A percentile compares a stretch with the other conserved stretches of the same genome.
These are phyloP conservation scores for Strongylocentrotus purpuratus DNA, from an alignment of 35 echinoderm and acorn worm genomes.

Conservation along the genomic window DNA sequence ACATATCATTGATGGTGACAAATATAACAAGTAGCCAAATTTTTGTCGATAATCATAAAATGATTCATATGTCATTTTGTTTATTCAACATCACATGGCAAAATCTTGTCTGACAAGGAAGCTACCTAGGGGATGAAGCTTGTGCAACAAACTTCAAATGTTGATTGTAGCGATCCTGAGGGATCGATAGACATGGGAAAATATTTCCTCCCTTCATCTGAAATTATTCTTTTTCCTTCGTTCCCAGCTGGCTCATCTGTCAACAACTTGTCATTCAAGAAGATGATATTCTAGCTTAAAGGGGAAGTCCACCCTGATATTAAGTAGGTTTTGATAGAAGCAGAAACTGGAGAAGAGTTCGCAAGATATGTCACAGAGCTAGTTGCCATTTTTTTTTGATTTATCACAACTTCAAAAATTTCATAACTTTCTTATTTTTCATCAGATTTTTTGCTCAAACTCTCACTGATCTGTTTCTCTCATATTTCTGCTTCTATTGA, in stretches of 20 bases:
- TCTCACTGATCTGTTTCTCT: too few species aligned
- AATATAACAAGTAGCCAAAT: too few species aligned
- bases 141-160: neutral
- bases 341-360: too few species aligned
- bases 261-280: neutral
- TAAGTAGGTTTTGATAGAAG: too few species aligned
- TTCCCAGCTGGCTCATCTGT: neutral
- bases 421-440: too few species aligned
- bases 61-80: neutral
- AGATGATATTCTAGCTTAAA: neutral
- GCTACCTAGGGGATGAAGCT: neutral
- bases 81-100: neutral
- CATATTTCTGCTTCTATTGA: too few species aligned
- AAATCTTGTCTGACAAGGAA: neutral
- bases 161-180: neutral
- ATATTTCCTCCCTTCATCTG: neutral
- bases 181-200: neutral
- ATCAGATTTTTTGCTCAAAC: too few species aligned
- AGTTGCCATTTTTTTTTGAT: too few species aligned
- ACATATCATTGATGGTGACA: too few species aligned
- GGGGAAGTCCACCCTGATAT: too few species aligned
- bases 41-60: neutral
- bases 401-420: too few species aligned
- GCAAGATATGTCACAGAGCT: too few species aligned
- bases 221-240: neutral